Evolutionary conservation across 1,140 invertebrate species (phyloP).

Genomic region (Hyles vespertilio): DNA sequence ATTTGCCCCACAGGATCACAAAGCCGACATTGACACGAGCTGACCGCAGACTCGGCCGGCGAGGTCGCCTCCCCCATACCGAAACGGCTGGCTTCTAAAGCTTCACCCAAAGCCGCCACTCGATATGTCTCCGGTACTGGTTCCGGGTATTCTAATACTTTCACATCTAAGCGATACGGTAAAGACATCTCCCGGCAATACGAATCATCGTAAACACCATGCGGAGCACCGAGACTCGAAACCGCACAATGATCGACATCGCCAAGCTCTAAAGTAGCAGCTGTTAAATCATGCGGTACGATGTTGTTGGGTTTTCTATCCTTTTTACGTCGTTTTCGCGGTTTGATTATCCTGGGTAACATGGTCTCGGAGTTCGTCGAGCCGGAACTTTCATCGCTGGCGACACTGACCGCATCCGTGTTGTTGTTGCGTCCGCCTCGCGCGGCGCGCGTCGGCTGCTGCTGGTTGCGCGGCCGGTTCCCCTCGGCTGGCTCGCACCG

Average conservation of each 20-base stretch:
- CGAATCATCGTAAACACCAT: constrained; percentile 61
- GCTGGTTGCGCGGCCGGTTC: constrained; percentile 56
- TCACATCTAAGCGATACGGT: constrained; percentile 59
- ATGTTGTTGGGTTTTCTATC: constrained; percentile 83
- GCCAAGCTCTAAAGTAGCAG: constrained; percentile 46
- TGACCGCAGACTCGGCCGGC: constrained; percentile 68
- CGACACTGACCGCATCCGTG: constrained; percentile 82
- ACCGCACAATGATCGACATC: constrained; percentile 55
- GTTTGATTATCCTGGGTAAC: constrained; percentile 91
- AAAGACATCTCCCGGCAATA: constrained; percentile 61
- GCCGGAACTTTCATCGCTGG: constrained; percentile 85
- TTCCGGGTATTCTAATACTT: constrained; percentile 64
- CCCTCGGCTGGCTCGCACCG: constrained; percentile 48
- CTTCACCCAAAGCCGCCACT: constrained; percentile 65
- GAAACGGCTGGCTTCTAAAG: constrained; percentile 64
- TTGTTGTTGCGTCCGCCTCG: constrained; percentile 68
- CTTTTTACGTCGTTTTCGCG: constrained; percentile 91
- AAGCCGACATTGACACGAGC: constrained; percentile 86
- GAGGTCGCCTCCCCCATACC: constrained; percentile 61
- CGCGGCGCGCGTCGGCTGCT: constrained; percentile 49
- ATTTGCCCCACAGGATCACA: constrained; percentile 86
- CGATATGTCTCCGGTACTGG: constrained; percentile 56
- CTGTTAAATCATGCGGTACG: constrained; percentile 57
- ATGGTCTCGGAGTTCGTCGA: constrained; percentile 85
- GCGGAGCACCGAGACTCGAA: constrained; percentile 46